Evolutionary conservation across 2,888 invertebrate species (phyloP), one percentile per base, ranked within the genome.

Genomic region (Congeria kusceri): DNA sequence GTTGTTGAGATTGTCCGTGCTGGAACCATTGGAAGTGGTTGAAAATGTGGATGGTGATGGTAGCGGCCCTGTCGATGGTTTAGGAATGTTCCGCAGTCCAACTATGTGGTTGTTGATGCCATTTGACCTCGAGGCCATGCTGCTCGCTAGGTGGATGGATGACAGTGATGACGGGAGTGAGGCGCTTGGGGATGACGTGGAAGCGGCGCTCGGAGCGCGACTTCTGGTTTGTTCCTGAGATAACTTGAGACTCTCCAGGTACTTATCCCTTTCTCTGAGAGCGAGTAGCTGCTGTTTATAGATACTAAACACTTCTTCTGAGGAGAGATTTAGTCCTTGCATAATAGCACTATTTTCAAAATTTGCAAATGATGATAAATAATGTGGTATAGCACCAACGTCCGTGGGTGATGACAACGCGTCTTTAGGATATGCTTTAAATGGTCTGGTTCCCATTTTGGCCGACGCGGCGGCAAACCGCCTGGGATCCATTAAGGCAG

Each of bases 401-500:
- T 68, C 76, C 25, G 72, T 15, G 1, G 92, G 90, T 72, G 96
- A 91, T 56, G 95, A 94, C 28, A 96, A 89, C 0, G 96, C 95
- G 91, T 96, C 96, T 83, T 96, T 95, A 0, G 96, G 96, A 89
- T 96, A 96, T 0, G 96, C 96, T 81, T 93, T 93, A 81, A 93
- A 93, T 18, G 93, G 93, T 68, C 93, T 90, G 65, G 88, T 87
- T 18, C 77, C 83, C 65, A 88, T 90, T 28, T 73, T 68, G 3
- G 32, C 9, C 3, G 81, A 80, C 9, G 62, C 53, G 39, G 73
- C 77, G 18, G 78, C 49, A 47, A 78, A 66, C 59, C 84, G 74
- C 49, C 85, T 68, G 13, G 84, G 86, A 57, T 83, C 85, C 82
- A 87, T 82, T 27, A 87, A 63, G 7, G 85, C 84, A 49, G 85